These are phyloP conservation scores for Crypturellus undulatus DNA, from an alignment of 2,113 vertebrate species.

Conservation along the genomic window DNA sequence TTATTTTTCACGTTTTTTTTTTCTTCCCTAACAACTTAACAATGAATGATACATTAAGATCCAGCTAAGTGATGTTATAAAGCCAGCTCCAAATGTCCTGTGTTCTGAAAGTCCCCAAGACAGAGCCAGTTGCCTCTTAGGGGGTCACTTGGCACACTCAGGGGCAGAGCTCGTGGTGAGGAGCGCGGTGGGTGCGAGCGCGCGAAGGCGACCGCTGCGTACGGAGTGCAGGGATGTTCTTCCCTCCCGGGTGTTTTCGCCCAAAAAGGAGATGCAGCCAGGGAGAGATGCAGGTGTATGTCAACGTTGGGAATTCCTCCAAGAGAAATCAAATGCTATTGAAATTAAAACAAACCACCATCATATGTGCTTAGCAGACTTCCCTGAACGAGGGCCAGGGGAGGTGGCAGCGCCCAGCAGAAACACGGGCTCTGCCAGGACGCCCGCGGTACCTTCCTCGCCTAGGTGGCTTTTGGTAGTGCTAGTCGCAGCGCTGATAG, in stretches of 20 bases:
- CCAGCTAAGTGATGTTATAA: conserved; percentile 56
- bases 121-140: neutral
- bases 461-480: conserved; percentile 4
- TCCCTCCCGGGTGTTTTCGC: neutral
- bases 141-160: neutral
- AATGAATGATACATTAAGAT: conserved; percentile 42
- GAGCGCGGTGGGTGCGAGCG: neutral
- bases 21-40: neutral
- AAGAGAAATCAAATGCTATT: conserved; percentile 50
- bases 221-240: neutral
- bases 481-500: neutral
- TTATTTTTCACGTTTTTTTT: conserved; percentile 38
- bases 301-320: conserved; percentile 48
- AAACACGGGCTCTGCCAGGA: neutral
- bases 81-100: conserved; percentile 39
- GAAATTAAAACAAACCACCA: conserved; percentile 38
- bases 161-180: neutral
- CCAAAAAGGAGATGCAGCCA: neutral
- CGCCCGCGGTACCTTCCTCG: neutral
- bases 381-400: conserved; percentile 35
- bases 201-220: neutral
- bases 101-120: conserved; percentile 12
- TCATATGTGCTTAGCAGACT: conserved; percentile 39
- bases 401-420: neutral
- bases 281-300: conserved; percentile 57